A percentile compares a stretch with the other conserved stretches of the same genome.
Evolutionary conservation across 2,888 invertebrate genomes (phyloP).

Genomic region (Polymixis flavicincta): DNA sequence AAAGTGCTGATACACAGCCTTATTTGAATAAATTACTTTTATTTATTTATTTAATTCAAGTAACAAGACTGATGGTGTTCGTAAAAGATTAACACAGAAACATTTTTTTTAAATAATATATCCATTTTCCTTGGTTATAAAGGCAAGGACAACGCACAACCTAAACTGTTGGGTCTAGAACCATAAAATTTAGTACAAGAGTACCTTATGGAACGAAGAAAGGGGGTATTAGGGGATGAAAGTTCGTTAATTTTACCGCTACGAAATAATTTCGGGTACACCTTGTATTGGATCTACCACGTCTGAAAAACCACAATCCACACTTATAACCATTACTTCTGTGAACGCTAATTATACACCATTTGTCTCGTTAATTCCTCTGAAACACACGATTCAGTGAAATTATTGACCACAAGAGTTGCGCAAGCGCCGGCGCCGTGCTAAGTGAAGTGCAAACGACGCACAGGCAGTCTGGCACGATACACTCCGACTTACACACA

Average conservation of each 20-base stretch:
- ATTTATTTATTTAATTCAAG: too few species aligned
- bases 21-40: too few species aligned
- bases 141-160: neutral
- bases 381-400: slow-evolving; percentile 2
- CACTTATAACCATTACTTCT: too few species aligned
- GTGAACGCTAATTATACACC: too few species aligned
- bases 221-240: neutral
- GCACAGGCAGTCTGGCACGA: neutral
- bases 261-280: neutral
- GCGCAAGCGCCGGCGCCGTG: slow-evolving; percentile 38
- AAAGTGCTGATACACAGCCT: too few species aligned
- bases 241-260: neutral
- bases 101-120: too few species aligned
- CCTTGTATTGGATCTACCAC: neutral
- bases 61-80: too few species aligned
- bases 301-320: neutral
- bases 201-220: neutral
- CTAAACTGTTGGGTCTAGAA: neutral
- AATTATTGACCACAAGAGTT: slow-evolving; percentile 11
- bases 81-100: too few species aligned
- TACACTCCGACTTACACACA: slow-evolving; percentile 38
- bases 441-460: slow-evolving; percentile 49
- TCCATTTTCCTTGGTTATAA: too few species aligned
- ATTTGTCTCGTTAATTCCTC: neutral
- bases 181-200: neutral